These are phyloP conservation scores for Porites australiensis DNA, from an alignment of 64 coral and sea anemone genomes.

Conservation along the genomic window DNA sequence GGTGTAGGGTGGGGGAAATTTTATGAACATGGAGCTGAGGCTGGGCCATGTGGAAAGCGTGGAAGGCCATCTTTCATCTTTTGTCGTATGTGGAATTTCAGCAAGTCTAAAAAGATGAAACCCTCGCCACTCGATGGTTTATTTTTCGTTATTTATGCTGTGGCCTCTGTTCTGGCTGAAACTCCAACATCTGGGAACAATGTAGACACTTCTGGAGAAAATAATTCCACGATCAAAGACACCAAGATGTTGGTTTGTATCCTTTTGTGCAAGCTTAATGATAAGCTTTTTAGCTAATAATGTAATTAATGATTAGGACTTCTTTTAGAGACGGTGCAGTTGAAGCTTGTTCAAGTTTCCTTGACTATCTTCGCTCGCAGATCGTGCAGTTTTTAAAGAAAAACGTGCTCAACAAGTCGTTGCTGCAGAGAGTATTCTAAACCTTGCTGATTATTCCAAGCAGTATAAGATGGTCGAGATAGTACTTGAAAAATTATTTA, in stretches of 20 bases:
- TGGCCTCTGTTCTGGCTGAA: neutral
- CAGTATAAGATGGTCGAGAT: slow-evolving; percentile 71
- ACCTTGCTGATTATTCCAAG: slow-evolving; percentile 62
- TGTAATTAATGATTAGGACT: too few relatives aligned
- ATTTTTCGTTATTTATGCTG: slow-evolving; percentile 7
- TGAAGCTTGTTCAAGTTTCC: neutral
- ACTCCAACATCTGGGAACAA: neutral
- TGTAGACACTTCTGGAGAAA: neutral
- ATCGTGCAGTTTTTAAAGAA: slow-evolving; percentile 60
- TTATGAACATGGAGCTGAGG: slow-evolving; percentile 5
- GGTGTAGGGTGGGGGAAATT: neutral
- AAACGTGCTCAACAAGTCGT: slow-evolving; percentile 50
- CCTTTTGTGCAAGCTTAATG: neutral
- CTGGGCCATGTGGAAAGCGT: slow-evolving; percentile 5
- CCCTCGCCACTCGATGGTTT: neutral
- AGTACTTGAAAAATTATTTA: slow-evolving; percentile 70
- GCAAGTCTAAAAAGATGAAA: neutral
- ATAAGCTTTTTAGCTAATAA: neutral
- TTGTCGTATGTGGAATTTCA: neutral
- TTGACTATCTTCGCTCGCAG: slow-evolving; percentile 15
- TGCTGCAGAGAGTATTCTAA: slow-evolving; percentile 63
- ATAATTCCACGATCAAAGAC: slow-evolving; percentile 14
- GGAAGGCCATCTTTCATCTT: slow-evolving; percentile 8
- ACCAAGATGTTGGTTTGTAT: slow-evolving; percentile 3
- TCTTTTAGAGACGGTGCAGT: too few relatives aligned